Evolutionary conservation across 2,888 invertebrate genomes (phyloP).

Genomic region (Pherbina coryleti): DNA sequence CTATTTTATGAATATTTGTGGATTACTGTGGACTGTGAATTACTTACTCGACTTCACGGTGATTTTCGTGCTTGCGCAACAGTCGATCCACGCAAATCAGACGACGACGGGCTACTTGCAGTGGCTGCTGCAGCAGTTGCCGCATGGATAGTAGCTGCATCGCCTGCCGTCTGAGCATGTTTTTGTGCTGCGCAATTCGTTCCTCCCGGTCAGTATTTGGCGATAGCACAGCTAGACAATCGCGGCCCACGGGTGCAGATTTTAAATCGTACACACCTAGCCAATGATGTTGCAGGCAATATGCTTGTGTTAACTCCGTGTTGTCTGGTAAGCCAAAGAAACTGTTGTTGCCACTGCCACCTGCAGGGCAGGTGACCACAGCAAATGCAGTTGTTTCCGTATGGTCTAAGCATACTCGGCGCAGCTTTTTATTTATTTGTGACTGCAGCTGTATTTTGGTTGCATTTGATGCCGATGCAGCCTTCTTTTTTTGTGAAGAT

Average conservation of each 20-base stretch:
- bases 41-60: conserved; percentile 59
- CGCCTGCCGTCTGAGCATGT: conserved; percentile 64
- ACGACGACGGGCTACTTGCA: conserved; percentile 60
- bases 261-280: conserved; percentile 53
- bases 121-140: conserved; percentile 60
- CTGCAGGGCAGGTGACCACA: conserved; percentile 12
- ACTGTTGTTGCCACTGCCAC: conserved; percentile 44
- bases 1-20: too few species aligned
- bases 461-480: conserved; percentile 34
- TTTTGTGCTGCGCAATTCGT: conserved; percentile 64
- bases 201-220: conserved; percentile 62
- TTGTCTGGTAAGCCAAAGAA: conserved; percentile 44
- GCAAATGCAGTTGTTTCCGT: conserved; percentile 24
- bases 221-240: conserved; percentile 43
- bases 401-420: background rate
- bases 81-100: conserved; percentile 64
- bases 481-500: conserved; percentile 49
- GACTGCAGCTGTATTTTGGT: conserved; percentile 37
- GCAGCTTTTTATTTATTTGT: conserved; percentile 45
- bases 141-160: conserved; percentile 64
- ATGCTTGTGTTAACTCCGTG: conserved; percentile 50
- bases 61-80: conserved; percentile 61
- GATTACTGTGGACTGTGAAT: too few species aligned
- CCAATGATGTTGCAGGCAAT: conserved; percentile 65
- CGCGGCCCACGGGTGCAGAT: conserved; percentile 4